Percentiles rank a stretch among this genome's conserved stretches.
Conservation (phyloP, 2,888 invertebrate species). For the Stratiomys singularior region DNA sequence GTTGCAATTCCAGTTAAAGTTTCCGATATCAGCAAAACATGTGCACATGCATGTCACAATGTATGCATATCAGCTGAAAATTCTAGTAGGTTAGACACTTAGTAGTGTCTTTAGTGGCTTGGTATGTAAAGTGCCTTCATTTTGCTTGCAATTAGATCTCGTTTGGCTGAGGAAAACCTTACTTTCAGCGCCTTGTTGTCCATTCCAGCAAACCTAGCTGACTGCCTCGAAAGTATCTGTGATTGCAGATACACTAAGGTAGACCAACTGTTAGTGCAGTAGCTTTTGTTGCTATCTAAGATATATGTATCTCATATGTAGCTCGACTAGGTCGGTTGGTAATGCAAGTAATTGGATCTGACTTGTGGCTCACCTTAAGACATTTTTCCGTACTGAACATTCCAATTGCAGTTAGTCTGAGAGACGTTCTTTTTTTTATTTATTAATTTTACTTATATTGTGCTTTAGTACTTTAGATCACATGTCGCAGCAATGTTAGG, state of each 20-base stretch:
- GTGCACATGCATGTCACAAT: background rate
- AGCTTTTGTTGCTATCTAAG: background rate
- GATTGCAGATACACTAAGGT: background rate
- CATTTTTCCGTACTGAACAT: slow-evolving; percentile 41
- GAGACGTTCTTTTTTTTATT: background rate
- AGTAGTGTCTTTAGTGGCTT: background rate
- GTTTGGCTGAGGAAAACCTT: background rate
- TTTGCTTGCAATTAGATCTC: slow-evolving; percentile 20
- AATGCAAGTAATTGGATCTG: slow-evolving; percentile 38
- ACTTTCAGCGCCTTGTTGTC: background rate
- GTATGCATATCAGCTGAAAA: background rate
- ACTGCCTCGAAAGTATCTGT: background rate
- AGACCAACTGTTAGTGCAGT: background rate
- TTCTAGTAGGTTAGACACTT: background rate
- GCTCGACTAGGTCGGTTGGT: no score
- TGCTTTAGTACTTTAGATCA: background rate
- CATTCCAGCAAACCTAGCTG: background rate
- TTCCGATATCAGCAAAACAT: background rate
- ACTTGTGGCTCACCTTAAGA: slow-evolving; percentile 45
- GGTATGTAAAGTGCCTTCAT: slow-evolving; percentile 5
- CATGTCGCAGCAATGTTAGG: background rate
- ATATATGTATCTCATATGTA: no score
- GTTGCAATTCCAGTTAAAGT: background rate
- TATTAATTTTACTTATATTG: background rate
- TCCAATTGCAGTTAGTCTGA: background rate